Evolutionary conservation across 2,888 invertebrate genomes (phyloP).

Genomic region (Polydrusus cervinus): DNA sequence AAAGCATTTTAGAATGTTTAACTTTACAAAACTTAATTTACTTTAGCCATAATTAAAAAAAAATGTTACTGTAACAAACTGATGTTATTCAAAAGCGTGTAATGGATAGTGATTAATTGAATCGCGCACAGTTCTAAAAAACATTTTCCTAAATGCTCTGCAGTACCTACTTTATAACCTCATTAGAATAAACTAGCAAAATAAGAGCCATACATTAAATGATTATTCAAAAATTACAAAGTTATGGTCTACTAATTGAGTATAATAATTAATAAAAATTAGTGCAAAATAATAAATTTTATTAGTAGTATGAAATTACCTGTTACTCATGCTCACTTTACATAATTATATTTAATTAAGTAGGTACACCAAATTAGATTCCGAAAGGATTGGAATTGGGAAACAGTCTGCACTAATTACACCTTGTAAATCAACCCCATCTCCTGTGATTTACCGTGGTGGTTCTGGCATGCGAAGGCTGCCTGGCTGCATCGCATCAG

Average conservation of each 20-base stretch:
- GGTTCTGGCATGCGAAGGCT: constrained; percentile 51
- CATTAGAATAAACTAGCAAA: too few species aligned
- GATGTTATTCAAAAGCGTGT: too few species aligned
- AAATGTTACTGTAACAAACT: too few species aligned
- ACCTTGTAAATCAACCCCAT: constrained; percentile 49
- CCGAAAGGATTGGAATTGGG: constrained; percentile 21
- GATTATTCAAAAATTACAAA: too few species aligned
- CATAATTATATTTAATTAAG: constrained; percentile 25
- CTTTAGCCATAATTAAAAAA: too few species aligned
- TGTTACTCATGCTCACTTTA: not conserved
- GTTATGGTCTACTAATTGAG: not conserved
- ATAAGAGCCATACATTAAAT: too few species aligned
- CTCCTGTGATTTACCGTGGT: constrained; percentile 61
- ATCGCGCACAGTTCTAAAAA: too few species aligned
- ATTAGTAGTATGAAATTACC: not conserved
- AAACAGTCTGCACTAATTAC: constrained; percentile 54
- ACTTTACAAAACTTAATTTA: too few species aligned
- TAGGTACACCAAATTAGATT: constrained; percentile 19
- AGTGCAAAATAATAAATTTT: not conserved
- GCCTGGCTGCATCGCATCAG: constrained; percentile 52
- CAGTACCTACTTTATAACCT: too few species aligned
- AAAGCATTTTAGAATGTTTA: too few species aligned
- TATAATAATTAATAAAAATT: not conserved
- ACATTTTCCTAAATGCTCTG: too few species aligned
- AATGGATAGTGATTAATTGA: too few species aligned